phyloP scores from a whole-genome alignment of 2,888 invertebrate species.

The Fragum sueziense region DNA sequence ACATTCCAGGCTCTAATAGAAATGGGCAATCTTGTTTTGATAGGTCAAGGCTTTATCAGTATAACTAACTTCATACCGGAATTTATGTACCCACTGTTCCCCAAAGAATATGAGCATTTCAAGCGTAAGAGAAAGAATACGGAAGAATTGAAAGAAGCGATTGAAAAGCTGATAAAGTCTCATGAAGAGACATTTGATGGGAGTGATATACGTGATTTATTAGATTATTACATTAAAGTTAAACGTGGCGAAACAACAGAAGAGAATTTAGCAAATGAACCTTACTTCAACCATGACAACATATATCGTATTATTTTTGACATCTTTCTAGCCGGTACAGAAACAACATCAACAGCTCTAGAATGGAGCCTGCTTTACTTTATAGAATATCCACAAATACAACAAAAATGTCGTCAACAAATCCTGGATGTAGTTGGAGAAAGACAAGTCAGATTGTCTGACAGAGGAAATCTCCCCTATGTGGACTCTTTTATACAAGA shows the following conservation, averaged over 20 bases:
- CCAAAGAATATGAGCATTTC: background rate
- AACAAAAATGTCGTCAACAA: constrained; percentile 60
- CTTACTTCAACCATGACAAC: constrained; percentile 24
- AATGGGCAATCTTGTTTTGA: constrained; percentile 32
- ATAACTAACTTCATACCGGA: constrained; percentile 52
- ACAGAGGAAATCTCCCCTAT: constrained; percentile 19
- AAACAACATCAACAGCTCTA: constrained; percentile 67
- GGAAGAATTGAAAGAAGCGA: too few species aligned
- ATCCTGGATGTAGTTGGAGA: constrained; percentile 26
- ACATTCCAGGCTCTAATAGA: constrained; percentile 37
- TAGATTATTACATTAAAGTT: too few species aligned
- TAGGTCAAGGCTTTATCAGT: constrained; percentile 29
- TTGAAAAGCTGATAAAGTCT: constrained; percentile 45
- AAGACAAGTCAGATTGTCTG: constrained; percentile 3
- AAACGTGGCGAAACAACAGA: background rate
- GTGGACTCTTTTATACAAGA: constrained; percentile 28
- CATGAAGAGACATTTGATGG: constrained; percentile 64
- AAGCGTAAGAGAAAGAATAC: background rate
- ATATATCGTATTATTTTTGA: constrained; percentile 61
- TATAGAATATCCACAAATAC: constrained; percentile 64
- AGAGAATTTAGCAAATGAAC: background rate
- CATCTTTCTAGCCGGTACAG: constrained; percentile 67
- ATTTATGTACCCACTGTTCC: constrained; percentile 33
- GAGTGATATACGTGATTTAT: constrained; percentile 64
- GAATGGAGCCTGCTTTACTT: constrained; percentile 67